Evolutionary conservation across 2,797 vertebrate species (phyloP).

Genomic region (Tokudaia muenninki): DNA sequence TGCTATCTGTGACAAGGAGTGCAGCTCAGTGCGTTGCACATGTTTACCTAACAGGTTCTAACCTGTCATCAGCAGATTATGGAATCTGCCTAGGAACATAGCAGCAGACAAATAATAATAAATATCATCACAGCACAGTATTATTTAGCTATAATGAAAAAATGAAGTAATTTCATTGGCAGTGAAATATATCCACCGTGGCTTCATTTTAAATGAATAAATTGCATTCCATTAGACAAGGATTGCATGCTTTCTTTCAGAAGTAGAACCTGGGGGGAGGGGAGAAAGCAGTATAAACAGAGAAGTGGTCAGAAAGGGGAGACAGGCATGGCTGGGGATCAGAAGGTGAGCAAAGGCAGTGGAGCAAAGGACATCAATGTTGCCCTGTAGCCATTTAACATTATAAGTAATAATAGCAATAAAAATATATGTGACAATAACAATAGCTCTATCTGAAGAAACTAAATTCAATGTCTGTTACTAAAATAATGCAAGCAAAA

Average conservation of each 20-base stretch:
- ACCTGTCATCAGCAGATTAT: not conserved
- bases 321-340: not conserved
- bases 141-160: too few relatives aligned
- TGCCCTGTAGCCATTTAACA: not conserved
- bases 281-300: too few relatives aligned
- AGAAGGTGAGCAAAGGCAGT: not conserved
- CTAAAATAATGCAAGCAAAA: slow-evolving; percentile 17
- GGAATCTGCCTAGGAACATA: too few relatives aligned
- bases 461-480: not conserved
- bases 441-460: not conserved
- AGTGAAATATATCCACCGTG: not conserved
- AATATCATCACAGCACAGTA: not conserved
- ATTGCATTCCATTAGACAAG: not conserved
- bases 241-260: not conserved
- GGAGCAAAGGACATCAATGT: not conserved
- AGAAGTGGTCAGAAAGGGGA: not conserved
- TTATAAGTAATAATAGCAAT: not conserved
- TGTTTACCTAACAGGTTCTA: not conserved
- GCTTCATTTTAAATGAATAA: not conserved
- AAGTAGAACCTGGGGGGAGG: not conserved
- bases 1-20: not conserved
- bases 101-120: not conserved
- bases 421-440: not conserved
- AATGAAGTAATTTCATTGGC: not conserved
- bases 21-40: not conserved